A percentile compares a stretch with the other conserved stretches of the same genome.
Conservation (phyloP, 1,140 invertebrate species). For the Stegodyphus dumicola region DNA sequence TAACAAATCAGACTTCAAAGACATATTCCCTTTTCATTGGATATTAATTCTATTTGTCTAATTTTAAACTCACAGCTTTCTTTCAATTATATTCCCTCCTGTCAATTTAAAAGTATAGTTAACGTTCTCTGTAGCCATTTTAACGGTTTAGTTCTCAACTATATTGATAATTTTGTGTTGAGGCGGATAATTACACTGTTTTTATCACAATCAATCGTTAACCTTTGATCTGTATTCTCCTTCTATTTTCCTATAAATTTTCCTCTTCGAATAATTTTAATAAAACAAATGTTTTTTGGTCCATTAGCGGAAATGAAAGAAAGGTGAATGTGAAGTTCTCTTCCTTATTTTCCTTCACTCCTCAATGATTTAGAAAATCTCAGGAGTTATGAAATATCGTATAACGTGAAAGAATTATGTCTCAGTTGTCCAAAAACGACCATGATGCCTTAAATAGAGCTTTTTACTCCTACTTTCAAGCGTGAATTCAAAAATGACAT, state of each 20-base stretch:
- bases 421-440: background rate
- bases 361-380: constrained; percentile 28
- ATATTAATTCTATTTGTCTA: too few species aligned
- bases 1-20: too few species aligned
- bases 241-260: background rate
- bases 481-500: constrained; percentile 37
- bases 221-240: too few species aligned
- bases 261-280: background rate
- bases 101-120: too few species aligned
- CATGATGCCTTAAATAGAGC: constrained; percentile 16
- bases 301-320: background rate
- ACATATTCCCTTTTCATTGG: too few species aligned
- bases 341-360: background rate
- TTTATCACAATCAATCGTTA: too few species aligned
- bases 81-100: too few species aligned
- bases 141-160: too few species aligned
- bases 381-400: background rate
- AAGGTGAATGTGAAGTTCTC: background rate
- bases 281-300: background rate
- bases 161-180: too few species aligned
- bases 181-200: too few species aligned
- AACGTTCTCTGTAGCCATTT: too few species aligned
- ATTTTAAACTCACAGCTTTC: too few species aligned
- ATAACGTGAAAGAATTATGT: background rate
- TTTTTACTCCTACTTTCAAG: background rate